Evolutionary conservation across 2,113 vertebrate genomes (phyloP).

Genomic region (Polyodon spathula): DNA sequence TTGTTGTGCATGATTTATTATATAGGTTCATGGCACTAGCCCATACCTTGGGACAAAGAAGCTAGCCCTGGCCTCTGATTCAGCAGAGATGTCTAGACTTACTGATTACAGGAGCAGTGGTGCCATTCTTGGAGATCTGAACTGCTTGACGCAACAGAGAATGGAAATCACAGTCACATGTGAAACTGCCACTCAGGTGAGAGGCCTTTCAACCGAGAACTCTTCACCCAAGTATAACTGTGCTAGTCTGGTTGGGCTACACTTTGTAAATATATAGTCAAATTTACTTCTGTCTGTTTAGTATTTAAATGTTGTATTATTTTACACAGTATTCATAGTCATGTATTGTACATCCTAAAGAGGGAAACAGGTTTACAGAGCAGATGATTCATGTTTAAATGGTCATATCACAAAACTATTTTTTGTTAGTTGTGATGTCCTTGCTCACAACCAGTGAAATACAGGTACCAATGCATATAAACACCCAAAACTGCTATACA

Average conservation of each 20-base stretch:
- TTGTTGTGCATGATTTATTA: constrained; percentile 16
- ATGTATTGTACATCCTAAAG: no score
- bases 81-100: neutral
- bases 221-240: neutral
- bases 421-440: no score
- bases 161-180: constrained; percentile 34
- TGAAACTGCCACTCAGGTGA: constrained; percentile 40
- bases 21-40: constrained; percentile 27
- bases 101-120: constrained; percentile 33
- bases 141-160: constrained; percentile 35
- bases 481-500: no score
- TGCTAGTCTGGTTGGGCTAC: neutral
- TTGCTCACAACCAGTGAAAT: no score
- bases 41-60: constrained; percentile 16
- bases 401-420: no score
- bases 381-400: no score
- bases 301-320: no score
- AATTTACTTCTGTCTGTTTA: no score
- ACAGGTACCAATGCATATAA: no score
- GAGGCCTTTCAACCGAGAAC: neutral
- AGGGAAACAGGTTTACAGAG: no score
- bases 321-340: no score
- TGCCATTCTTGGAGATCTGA: constrained; percentile 42
- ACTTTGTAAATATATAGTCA: no score
- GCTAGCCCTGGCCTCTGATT: neutral